Base-by-base conservation (phyloP, 2,113 vertebrate species). In the Alaudala cheleensis region DNA sequence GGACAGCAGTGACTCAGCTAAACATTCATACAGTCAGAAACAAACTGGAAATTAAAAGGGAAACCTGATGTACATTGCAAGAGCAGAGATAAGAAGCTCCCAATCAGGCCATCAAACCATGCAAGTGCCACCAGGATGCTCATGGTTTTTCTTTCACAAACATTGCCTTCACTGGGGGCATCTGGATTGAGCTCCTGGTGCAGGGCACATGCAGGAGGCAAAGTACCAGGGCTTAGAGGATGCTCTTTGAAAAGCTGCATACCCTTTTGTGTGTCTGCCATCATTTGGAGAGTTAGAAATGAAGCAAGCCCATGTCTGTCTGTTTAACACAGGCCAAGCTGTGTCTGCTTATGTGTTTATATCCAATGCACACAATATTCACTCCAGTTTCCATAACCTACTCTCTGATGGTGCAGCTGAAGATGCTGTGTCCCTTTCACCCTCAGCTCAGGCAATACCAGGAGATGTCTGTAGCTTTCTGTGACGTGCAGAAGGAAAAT, bases 401-500 rank as follows among this genome's bases (percentile, higher is more conserved):
- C 9, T 1, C 71, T 42, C 73, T 2, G 5, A 4, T 2, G 13
- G 61, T 28, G 29, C 57, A 57, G 66, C 89, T 18, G 9, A 87
- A 74, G 81, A 18, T 15, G 47, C 10, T 1, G 25, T 4, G 6
- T 89, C 61, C 86, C 67, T 5, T 34, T 66, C 62, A 51, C 56
- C 76, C 62, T n/a, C 28, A 44, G 42, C 62, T 79, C 62, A 80
- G 50, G 56, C 81, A 88, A 45, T 18, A 44, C 72, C 79, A 84
- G 80, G 64, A 92, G 90, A 44, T 4, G 3, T 80, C 60, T 14
- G 1, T 1, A 2, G 42, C 53, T 61, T 77, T 83, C 81, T 65
- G 39, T 73, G 94, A 88, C 62, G 26, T 1, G 28, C 42, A 82
- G 85, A 83, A 92, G 81, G 87, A 90, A 83, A 94, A 94, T 34